phyloP scores from a whole-genome alignment of 1,140 invertebrate genomes.

The Drosophila pandora region DNA sequence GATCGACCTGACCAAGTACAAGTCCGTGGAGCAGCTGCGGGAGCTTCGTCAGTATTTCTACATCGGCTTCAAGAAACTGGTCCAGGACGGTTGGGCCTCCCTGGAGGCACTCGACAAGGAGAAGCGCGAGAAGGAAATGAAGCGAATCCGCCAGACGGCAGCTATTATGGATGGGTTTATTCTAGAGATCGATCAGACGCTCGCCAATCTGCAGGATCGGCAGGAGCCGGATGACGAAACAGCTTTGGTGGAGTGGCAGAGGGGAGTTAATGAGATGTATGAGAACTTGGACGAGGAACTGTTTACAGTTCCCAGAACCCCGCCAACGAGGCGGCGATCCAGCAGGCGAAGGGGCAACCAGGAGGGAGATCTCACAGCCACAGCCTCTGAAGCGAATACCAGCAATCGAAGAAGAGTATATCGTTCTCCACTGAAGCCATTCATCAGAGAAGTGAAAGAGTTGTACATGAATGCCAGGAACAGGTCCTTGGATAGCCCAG shows the following conservation, averaged over 20 bases:
- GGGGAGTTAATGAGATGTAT: not conserved
- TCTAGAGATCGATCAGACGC: slow-evolving; percentile 21
- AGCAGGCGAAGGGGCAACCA: not conserved
- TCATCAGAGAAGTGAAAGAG: too few species aligned
- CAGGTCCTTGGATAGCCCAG: too few species aligned
- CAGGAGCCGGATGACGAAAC: not conserved
- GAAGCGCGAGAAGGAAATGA: not conserved
- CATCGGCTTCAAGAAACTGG: slow-evolving; percentile 30
- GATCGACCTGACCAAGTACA: slow-evolving; percentile 7
- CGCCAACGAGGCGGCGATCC: not conserved
- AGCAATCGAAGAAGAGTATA: too few species aligned
- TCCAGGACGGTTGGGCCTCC: slow-evolving; percentile 13
- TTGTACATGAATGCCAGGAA: too few species aligned
- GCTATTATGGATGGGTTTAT: slow-evolving; percentile 16
- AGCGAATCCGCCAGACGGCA: not conserved
- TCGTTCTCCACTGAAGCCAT: too few species aligned
- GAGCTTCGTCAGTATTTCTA: slow-evolving; percentile 43
- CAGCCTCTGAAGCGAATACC: too few species aligned
- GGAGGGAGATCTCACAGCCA: too few species aligned
- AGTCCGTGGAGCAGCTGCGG: slow-evolving; percentile 20
- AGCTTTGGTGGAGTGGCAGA: not conserved
- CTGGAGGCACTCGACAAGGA: not conserved
- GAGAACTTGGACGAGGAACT: not conserved
- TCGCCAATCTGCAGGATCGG: not conserved
- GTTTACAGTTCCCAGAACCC: slow-evolving; percentile 7